Percentiles rank a stretch among this genome's conserved stretches.
These are phyloP conservation scores for Spodoptera litura DNA, from an alignment of 1,140 invertebrate species.

Conservation along the genomic window DNA sequence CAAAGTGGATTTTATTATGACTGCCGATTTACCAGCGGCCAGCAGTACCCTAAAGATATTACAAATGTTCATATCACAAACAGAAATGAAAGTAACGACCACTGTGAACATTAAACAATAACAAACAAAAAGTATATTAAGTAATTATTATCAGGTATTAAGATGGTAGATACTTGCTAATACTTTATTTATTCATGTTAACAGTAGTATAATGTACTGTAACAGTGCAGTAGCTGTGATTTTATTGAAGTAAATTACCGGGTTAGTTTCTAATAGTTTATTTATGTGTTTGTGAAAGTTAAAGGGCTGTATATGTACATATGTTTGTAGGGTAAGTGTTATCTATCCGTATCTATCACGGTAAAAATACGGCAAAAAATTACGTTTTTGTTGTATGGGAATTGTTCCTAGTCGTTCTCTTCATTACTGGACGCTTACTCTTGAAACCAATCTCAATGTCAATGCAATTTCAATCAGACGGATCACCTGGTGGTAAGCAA, in stretches of 20 bases:
- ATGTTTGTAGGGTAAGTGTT: neutral
- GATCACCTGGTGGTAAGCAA: too few relatives aligned
- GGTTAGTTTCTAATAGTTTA: neutral
- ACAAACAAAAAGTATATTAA: neutral
- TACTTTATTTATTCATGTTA: neutral
- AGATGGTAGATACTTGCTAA: constrained; percentile 10
- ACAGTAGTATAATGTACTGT: neutral
- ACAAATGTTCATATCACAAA: neutral
- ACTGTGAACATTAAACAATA: neutral
- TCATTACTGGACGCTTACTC: too few relatives aligned
- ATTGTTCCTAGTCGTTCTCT: too few relatives aligned
- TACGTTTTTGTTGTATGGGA: too few relatives aligned
- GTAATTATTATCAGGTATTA: neutral
- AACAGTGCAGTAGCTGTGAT: neutral
- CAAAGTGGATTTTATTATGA: too few relatives aligned
- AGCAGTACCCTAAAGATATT: too few relatives aligned
- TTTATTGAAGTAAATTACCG: constrained; percentile 16
- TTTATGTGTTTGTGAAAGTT: constrained; percentile 3
- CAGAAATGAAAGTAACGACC: constrained; percentile 3
- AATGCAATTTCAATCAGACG: too few relatives aligned
- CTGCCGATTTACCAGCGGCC: too few relatives aligned
- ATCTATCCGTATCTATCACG: neutral
- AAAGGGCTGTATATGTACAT: neutral
- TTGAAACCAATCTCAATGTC: too few relatives aligned
- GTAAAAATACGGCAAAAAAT: too few relatives aligned